A percentile compares a stretch with the other conserved stretches of the same genome.
phyloP scores from a whole-genome alignment of 2,113 vertebrate genomes.

The Fregata magnificens region DNA sequence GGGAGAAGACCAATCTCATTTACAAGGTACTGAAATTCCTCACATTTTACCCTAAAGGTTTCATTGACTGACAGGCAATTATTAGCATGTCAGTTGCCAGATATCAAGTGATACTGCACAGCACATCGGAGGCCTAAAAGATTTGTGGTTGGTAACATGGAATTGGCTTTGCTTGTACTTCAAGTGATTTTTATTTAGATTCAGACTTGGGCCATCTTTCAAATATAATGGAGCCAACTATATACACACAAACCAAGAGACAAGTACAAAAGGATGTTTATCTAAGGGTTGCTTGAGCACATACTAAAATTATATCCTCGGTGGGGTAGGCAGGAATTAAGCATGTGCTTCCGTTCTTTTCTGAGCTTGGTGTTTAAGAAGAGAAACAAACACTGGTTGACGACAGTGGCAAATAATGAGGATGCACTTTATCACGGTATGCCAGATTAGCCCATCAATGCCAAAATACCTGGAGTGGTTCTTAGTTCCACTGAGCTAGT shows the following conservation, averaged over 20 bases:
- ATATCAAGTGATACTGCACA: not conserved
- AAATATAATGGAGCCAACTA: not conserved
- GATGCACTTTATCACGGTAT: not conserved
- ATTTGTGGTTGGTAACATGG: not conserved
- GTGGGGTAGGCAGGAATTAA: not conserved
- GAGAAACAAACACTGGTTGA: not conserved
- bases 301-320: not conserved
- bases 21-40: conserved; percentile 4
- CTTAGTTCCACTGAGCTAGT: not conserved
- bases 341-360: not conserved
- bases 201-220: not conserved
- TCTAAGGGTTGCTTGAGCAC: not conserved
- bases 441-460: not conserved
- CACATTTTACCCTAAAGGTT: not conserved
- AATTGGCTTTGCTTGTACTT: not conserved
- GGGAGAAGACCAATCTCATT: not conserved
- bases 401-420: not conserved
- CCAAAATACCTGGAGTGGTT: not conserved
- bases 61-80: not conserved
- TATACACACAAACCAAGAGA: not conserved
- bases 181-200: not conserved
- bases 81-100: not conserved
- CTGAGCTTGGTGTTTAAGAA: not conserved
- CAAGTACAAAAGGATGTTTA: not conserved
- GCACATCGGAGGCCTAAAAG: not conserved